Conservation (phyloP, 1,140 invertebrate genomes). For the Drosophila hydei region DNA sequence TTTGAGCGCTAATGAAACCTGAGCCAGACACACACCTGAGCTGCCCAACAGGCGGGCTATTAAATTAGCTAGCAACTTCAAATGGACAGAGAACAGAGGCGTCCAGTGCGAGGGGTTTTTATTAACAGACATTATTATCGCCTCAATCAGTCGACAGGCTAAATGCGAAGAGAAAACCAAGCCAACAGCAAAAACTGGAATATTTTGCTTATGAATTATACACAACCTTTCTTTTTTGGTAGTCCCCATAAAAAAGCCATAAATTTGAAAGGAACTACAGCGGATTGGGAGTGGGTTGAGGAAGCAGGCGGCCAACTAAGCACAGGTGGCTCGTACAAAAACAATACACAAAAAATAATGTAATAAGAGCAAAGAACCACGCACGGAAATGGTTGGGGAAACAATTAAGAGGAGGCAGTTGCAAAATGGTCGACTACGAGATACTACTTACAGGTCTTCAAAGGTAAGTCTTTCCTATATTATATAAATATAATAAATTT, state of each 20-base stretch:
- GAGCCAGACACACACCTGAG: constrained; percentile 27
- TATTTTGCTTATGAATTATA: constrained; percentile 71
- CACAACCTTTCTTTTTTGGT: constrained; percentile 35
- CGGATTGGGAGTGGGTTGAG: not conserved
- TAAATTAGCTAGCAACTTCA: constrained; percentile 45
- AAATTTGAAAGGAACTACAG: not conserved
- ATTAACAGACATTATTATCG: constrained; percentile 70
- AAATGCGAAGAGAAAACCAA: constrained; percentile 2
- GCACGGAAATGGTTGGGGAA: constrained; percentile 63
- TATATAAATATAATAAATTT: too few species aligned
- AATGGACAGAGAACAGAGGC: not conserved
- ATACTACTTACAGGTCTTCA: constrained; percentile 5
- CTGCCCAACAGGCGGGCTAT: constrained; percentile 11
- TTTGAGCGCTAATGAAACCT: constrained; percentile 51
- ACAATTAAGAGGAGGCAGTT: constrained; percentile 14
- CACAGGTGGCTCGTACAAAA: constrained; percentile 25
- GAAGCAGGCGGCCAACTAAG: constrained; percentile 12
- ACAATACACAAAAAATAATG: constrained; percentile 21
- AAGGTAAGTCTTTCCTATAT: too few species aligned
- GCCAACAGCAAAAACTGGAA: constrained; percentile 29
- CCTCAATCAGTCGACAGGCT: constrained; percentile 33
- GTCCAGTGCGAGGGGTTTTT: constrained; percentile 1
- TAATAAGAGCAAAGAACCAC: constrained; percentile 48
- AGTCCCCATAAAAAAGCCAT: constrained; percentile 29
- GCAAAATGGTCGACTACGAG: not conserved